phyloP scores from a whole-genome alignment of 2,113 vertebrate species.

The Lepus timidus region DNA sequence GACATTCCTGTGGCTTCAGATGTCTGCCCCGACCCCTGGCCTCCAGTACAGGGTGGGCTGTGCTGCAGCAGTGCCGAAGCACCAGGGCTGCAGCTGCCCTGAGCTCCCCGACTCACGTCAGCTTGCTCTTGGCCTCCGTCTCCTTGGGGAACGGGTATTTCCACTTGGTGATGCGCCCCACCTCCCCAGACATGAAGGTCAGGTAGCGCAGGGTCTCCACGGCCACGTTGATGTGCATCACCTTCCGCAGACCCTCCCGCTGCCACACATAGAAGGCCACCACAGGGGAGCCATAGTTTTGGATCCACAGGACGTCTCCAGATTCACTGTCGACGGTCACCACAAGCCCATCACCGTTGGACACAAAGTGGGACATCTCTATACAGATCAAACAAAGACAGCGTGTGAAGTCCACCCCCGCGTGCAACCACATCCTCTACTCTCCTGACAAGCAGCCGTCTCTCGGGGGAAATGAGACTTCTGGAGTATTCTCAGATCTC shows the following conservation, averaged over 20 bases:
- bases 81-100: not conserved
- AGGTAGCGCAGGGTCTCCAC: conserved; percentile 98
- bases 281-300: conserved; percentile 98
- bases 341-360: conserved; percentile 97
- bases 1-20: not conserved
- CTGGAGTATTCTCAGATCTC: not conserved
- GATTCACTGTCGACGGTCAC: conserved; percentile 98
- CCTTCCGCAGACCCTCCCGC: conserved; percentile 94
- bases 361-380: conserved; percentile 99
- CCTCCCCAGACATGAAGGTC: conserved; percentile 98
- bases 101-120: conserved; percentile 90
- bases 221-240: conserved; percentile 95
- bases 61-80: fast-evolving
- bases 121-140: conserved; percentile 96
- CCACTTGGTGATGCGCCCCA: conserved; percentile 98
- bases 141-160: conserved; percentile 98
- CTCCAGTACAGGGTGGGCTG: fast-evolving
- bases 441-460: not conserved
- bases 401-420: not conserved
- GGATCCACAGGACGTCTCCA: conserved; percentile 96
- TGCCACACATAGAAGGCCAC: conserved; percentile 99
- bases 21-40: not conserved
- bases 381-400: not conserved
- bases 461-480: conserved; percentile 15
- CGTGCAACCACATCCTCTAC: conserved; percentile 18